Percentiles rank a stretch among this genome's conserved stretches.
Evolutionary conservation across 1,140 invertebrate genomes (phyloP).

Genomic region (Eriocheir sinensis): DNA sequence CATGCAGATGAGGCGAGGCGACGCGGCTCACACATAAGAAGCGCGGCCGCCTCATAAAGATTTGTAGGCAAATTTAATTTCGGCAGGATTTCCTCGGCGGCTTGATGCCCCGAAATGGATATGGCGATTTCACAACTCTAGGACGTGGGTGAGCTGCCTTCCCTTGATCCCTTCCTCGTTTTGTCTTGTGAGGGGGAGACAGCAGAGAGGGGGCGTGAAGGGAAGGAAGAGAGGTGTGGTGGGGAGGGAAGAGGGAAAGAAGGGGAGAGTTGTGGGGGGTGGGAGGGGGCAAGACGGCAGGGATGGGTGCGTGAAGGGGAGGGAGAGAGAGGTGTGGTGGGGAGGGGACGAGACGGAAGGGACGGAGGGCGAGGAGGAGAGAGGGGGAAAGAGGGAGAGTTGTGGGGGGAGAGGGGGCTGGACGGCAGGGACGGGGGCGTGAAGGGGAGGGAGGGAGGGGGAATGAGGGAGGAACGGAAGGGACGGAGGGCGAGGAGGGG

Average conservation of each 20-base stretch:
- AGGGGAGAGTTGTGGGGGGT: not conserved
- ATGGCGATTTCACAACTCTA: constrained; percentile 74
- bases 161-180: not conserved
- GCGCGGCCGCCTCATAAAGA: constrained; percentile 63
- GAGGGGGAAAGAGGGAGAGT: not conserved
- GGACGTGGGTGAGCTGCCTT: constrained; percentile 50
- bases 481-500: not conserved
- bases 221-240: not conserved
- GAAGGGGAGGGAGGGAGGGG: not conserved
- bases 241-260: not conserved
- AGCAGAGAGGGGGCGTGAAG: not conserved
- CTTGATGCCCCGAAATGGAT: constrained; percentile 71
- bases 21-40: constrained; percentile 60
- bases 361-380: not conserved
- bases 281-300: not conserved
- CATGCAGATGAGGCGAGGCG: constrained; percentile 67
- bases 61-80: constrained; percentile 76
- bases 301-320: not conserved
- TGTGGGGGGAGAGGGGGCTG: not conserved
- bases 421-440: not conserved
- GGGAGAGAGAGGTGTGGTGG: not conserved
- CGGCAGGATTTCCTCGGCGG: constrained; percentile 67
- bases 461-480: too few species aligned
- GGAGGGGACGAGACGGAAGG: not conserved
- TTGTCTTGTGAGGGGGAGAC: not conserved